These are phyloP conservation scores for Synanthedon andrenaeformis DNA, from an alignment of 2,888 invertebrate genomes.

Conservation along the genomic window DNA sequence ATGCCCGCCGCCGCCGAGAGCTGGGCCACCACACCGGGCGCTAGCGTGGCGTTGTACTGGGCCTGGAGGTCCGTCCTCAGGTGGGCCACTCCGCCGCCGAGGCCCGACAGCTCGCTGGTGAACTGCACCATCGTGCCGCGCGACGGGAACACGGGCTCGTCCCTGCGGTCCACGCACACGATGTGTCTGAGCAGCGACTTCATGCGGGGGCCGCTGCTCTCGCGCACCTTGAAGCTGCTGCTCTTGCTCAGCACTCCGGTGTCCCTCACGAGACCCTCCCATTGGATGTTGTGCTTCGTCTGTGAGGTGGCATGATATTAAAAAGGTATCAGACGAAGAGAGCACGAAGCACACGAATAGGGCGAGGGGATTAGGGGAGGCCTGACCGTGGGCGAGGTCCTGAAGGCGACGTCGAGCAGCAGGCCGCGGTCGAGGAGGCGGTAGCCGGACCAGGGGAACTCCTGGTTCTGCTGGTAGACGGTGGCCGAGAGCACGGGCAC, in stretches of 20 bases:
- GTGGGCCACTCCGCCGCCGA: slow-evolving; percentile 94
- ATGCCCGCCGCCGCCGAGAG: slow-evolving; percentile 76
- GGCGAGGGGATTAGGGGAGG: too few relatives aligned
- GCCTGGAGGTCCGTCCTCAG: slow-evolving; percentile 78
- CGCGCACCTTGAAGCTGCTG: slow-evolving; percentile 82
- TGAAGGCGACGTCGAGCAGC: slow-evolving; percentile 80
- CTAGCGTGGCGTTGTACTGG: slow-evolving; percentile 35
- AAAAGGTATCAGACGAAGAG: too few relatives aligned
- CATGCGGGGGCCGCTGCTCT: slow-evolving; percentile 87
- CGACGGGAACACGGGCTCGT: slow-evolving; percentile 84
- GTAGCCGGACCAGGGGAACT: slow-evolving; percentile 87
- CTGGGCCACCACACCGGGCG: slow-evolving; percentile 65
- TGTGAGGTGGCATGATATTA: too few relatives aligned
- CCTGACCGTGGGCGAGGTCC: slow-evolving; percentile 62
- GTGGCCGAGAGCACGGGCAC: slow-evolving; percentile 79
- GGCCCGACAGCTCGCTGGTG: slow-evolving; percentile 85
- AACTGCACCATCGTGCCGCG: slow-evolving; percentile 79
- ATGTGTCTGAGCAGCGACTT: slow-evolving; percentile 90
- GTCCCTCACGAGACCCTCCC: slow-evolving; percentile 88
- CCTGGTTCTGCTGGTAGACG: slow-evolving; percentile 80
- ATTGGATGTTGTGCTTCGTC: slow-evolving; percentile 87
- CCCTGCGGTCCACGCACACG: slow-evolving; percentile 81
- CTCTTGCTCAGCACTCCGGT: slow-evolving; percentile 77
- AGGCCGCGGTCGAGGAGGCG: slow-evolving; percentile 82
- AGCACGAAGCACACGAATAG: too few relatives aligned